Evolutionary conservation across 2,113 vertebrate genomes (phyloP).

Genomic region (Rhinoderma darwinii): DNA sequence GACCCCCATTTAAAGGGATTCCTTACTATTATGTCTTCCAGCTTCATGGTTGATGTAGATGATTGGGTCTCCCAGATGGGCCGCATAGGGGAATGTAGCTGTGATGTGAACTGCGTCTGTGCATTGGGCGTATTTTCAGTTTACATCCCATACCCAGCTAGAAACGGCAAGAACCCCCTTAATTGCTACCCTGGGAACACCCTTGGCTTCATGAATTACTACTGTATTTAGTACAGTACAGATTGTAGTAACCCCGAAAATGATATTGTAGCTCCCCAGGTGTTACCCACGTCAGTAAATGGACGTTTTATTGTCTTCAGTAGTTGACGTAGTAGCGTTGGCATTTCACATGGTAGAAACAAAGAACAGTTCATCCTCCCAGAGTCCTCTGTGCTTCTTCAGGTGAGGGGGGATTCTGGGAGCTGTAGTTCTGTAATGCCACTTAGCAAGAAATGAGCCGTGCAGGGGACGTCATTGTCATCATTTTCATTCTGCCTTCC

Average conservation of each 20-base stretch:
- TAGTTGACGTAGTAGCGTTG: not conserved
- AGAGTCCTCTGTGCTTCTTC: not conserved
- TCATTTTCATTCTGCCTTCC: slow-evolving; percentile 53
- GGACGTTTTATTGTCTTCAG: not conserved
- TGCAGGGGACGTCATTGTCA: slow-evolving; percentile 46
- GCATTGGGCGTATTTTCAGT: not conserved
- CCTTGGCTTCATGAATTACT: slow-evolving; percentile 4
- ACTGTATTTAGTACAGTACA: not conserved
- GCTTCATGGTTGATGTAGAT: not conserved
- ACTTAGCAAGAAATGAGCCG: not conserved
- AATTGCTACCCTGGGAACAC: not conserved
- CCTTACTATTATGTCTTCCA: not conserved
- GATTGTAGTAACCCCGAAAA: not conserved
- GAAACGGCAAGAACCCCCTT: not conserved
- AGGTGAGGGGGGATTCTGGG: not conserved
- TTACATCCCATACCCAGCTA: not conserved
- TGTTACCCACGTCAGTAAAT: not conserved
- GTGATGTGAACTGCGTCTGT: not conserved
- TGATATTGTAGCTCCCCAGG: not conserved
- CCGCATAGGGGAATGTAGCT: not conserved
- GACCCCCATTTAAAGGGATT: not conserved
- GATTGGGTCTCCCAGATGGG: not conserved
- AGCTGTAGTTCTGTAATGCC: not conserved
- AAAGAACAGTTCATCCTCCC: not conserved
- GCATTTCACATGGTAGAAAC: not conserved